Conservation (phyloP, 2,797 vertebrate species). For the Rhynchotus rufescens region DNA sequence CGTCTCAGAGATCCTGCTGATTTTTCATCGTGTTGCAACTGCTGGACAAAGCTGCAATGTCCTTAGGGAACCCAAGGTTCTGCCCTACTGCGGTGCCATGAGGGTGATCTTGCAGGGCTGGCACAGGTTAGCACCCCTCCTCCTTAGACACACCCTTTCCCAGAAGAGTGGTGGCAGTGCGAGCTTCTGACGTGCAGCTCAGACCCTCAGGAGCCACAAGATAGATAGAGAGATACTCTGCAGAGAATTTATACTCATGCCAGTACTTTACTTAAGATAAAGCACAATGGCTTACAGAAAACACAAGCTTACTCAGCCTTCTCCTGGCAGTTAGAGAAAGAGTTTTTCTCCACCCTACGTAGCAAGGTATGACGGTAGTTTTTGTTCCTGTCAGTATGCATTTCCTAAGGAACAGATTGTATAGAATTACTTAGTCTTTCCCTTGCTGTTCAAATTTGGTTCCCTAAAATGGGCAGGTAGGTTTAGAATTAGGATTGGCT, state of each 20-base stretch:
- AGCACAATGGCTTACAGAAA: background rate
- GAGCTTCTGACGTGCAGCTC: background rate
- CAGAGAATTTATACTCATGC: background rate
- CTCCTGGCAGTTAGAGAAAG: background rate
- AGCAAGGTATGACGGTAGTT: background rate
- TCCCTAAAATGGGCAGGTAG: background rate
- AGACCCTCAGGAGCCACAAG: conserved; percentile 9
- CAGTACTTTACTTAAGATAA: background rate
- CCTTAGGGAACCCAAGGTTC: background rate
- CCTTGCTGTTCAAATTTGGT: background rate
- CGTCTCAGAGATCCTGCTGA: background rate
- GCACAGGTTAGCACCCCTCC: background rate
- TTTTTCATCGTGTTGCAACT: background rate
- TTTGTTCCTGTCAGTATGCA: background rate
- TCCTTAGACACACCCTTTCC: background rate
- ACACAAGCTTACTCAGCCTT: background rate
- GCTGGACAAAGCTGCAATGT: background rate
- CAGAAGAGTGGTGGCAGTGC: fast-evolving
- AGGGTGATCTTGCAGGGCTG: background rate
- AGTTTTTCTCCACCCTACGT: fast-evolving
- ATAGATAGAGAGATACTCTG: background rate
- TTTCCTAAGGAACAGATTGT: background rate
- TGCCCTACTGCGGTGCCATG: background rate
- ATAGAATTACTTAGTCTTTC: background rate
- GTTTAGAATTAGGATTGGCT: background rate